These are phyloP conservation scores for Xanthorhoe designata DNA, from an alignment of 2,888 invertebrate genomes.

Conservation along the genomic window DNA sequence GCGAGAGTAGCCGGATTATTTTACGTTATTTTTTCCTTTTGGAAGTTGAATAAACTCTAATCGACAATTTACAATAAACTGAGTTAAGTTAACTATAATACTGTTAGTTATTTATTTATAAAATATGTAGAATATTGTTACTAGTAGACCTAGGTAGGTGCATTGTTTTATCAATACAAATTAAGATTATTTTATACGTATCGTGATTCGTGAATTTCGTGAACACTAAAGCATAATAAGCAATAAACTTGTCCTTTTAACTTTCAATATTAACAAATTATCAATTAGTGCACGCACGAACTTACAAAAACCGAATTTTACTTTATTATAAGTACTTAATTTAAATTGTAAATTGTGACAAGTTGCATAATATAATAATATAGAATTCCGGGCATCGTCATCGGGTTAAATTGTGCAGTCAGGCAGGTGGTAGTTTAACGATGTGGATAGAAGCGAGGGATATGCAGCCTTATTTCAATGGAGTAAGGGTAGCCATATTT, in stretches of 20 bases:
- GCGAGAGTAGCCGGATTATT: too few species aligned
- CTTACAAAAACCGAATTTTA: constrained; percentile 11
- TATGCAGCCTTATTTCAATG: constrained; percentile 15
- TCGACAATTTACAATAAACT: too few species aligned
- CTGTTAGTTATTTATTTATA: too few species aligned
- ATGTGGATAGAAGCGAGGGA: neutral
- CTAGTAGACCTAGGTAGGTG: too few species aligned
- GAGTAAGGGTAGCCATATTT: neutral
- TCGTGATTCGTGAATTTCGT: too few species aligned
- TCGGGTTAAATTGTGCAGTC: constrained; percentile 32
- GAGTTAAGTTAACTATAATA: too few species aligned
- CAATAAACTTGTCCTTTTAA: neutral
- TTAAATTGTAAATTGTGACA: constrained; percentile 39
- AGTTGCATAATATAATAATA: constrained; percentile 42
- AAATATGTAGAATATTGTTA: too few species aligned
- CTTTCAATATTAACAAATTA: constrained; percentile 5
- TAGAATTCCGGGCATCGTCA: constrained; percentile 30
- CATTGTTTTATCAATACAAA: too few species aligned
- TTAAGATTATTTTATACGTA: too few species aligned
- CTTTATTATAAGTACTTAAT: constrained; percentile 21
- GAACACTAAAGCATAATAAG: neutral
- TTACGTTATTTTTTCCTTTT: too few species aligned
- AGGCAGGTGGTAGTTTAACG: constrained; percentile 31
- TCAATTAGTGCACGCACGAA: constrained; percentile 10
- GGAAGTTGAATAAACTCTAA: too few species aligned